Conservation (phyloP, 2,113 vertebrate genomes). For the Sinocyclocheilus anophthalmus region DNA sequence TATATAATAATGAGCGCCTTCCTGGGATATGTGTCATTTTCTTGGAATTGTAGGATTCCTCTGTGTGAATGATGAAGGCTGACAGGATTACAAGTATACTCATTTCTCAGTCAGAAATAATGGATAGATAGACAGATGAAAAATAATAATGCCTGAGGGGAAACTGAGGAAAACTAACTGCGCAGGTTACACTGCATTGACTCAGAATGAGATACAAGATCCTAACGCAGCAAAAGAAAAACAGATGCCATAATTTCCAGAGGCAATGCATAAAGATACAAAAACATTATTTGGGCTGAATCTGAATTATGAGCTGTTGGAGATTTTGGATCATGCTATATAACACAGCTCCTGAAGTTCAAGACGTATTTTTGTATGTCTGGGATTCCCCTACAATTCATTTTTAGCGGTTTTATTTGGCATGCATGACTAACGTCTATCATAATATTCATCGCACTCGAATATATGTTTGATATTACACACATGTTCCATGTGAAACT, state of each 20-base stretch:
- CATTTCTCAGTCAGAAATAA: conserved; percentile 17
- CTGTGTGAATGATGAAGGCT: conserved; percentile 24
- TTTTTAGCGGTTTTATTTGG: conserved; percentile 53
- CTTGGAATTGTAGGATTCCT: conserved; percentile 6
- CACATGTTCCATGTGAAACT: conserved; percentile 20
- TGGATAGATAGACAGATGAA: conserved; percentile 11
- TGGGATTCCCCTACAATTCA: conserved; percentile 45
- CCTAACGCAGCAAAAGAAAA: conserved; percentile 12
- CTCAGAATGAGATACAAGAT: not conserved
- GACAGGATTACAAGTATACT: not conserved
- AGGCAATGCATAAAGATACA: not conserved
- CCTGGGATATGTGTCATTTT: conserved; percentile 5
- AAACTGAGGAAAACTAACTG: conserved; percentile 4
- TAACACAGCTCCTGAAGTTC: not conserved
- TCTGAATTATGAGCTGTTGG: conserved; percentile 29
- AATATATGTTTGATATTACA: conserved; percentile 45
- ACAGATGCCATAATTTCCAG: conserved; percentile 14
- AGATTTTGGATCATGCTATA: not conserved
- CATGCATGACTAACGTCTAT: conserved; percentile 45
- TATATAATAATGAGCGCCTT: conserved; percentile 6
- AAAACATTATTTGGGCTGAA: not conserved
- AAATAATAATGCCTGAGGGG: conserved; percentile 25
- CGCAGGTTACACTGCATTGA: not conserved
- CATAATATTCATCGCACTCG: conserved; percentile 35
- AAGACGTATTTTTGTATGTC: conserved; percentile 35